Percentiles rank a stretch among this genome's conserved stretches.
Conservation (phyloP, 2,888 invertebrate genomes). For the Empis livida region DNA sequence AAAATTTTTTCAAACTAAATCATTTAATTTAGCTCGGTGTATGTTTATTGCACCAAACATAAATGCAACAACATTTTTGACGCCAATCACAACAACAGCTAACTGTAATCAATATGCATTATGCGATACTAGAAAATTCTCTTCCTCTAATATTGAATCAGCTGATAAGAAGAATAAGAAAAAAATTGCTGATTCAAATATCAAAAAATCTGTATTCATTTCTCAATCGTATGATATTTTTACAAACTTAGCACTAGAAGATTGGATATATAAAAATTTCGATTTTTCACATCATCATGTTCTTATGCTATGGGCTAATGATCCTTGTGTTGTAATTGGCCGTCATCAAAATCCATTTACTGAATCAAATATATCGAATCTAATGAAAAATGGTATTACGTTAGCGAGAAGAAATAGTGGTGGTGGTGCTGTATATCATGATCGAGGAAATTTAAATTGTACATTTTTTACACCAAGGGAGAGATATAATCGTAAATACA, state of each 20-base stretch:
- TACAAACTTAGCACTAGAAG: slow-evolving; percentile 89
- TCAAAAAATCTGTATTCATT: slow-evolving; percentile 78
- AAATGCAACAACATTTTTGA: slow-evolving; percentile 3
- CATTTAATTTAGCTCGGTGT: too few species aligned
- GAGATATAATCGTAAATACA: slow-evolving; percentile 72
- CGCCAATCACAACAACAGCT: slow-evolving; percentile 16
- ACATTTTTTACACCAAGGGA: slow-evolving; percentile 80
- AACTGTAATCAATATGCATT: slow-evolving; percentile 22
- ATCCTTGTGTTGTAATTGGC: slow-evolving; percentile 91
- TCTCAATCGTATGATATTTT: slow-evolving; percentile 85
- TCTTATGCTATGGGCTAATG: slow-evolving; percentile 84
- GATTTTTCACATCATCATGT: slow-evolving; percentile 73
- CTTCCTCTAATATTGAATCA: background rate
- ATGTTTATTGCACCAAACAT: too few species aligned
- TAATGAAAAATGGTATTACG: slow-evolving; percentile 53
- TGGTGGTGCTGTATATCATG: slow-evolving; percentile 94
- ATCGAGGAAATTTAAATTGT: slow-evolving; percentile 82
- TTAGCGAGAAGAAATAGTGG: slow-evolving; percentile 88
- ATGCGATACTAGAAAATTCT: slow-evolving; percentile 19
- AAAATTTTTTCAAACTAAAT: slow-evolving; percentile 6
- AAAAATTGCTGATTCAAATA: slow-evolving; percentile 35
- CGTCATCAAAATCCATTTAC: slow-evolving; percentile 94
- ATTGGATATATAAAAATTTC: slow-evolving; percentile 86
- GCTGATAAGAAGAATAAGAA: background rate
- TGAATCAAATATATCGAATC: slow-evolving; percentile 66